Conservation (phyloP, 2,113 vertebrate genomes). For the Todiramphus saurophagus region DNA sequence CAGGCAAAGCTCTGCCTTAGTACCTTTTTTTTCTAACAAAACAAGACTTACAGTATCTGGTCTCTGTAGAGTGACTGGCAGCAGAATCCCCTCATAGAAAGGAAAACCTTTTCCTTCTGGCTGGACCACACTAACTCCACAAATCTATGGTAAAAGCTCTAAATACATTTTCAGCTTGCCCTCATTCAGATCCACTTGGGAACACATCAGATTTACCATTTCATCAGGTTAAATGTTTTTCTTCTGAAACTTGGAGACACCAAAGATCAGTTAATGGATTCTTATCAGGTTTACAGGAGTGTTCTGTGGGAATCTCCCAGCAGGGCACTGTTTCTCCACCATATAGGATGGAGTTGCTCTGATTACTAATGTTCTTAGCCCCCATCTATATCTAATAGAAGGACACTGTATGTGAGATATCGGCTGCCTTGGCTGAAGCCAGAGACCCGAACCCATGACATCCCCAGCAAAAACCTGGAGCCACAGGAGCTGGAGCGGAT, state of each 20-base stretch:
- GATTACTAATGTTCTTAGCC: not conserved
- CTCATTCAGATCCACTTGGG: not conserved
- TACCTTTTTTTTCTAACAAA: not conserved
- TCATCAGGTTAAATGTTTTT: not conserved
- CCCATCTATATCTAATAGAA: not conserved
- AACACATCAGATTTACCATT: not conserved
- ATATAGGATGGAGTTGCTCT: not conserved
- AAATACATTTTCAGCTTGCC: not conserved
- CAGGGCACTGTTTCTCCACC: not conserved
- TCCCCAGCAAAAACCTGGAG: not conserved
- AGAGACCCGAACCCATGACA: not conserved
- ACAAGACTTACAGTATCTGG: not conserved
- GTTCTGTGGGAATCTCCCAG: not conserved
- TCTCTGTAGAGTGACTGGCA: not conserved
- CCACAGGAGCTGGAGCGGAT: not conserved
- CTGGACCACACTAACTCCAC: not conserved
- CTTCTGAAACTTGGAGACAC: not conserved
- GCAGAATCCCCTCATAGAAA: not conserved
- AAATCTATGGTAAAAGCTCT: not conserved
- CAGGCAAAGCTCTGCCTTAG: not conserved
- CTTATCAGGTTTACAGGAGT: not conserved
- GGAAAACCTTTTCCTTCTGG: not conserved
- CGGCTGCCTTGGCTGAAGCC: not conserved
- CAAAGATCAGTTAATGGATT: not conserved
- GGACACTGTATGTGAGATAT: not conserved